Evolutionary conservation across 1,140 invertebrate species (phyloP).

Genomic region (Branchinecta lynchi): DNA sequence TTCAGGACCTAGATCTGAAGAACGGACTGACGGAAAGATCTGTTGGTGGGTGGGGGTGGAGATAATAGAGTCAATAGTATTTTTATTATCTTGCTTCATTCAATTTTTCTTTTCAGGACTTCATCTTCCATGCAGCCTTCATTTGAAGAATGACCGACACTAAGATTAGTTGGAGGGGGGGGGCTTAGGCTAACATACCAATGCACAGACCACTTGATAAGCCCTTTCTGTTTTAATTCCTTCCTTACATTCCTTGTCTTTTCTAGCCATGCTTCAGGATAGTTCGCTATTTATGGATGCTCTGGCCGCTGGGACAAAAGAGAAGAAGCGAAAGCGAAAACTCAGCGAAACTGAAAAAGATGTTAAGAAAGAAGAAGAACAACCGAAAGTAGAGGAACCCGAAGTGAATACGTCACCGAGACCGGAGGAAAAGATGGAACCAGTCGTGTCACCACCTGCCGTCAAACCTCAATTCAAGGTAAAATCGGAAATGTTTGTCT

Average conservation of each 20-base stretch:
- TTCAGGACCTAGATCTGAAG: no score
- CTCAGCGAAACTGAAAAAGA: conserved; percentile 37
- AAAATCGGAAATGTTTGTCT: conserved; percentile 10
- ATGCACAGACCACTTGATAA: no score
- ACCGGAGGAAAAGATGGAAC: neutral
- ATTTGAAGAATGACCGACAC: no score
- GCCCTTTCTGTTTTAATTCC: no score
- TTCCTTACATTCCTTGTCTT: neutral
- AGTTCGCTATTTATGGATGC: conserved; percentile 85
- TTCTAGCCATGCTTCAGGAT: conserved; percentile 61
- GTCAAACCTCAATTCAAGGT: conserved; percentile 39
- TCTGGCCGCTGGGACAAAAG: conserved; percentile 51
- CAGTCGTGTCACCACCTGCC: conserved; percentile 36
- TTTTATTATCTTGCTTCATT: no score
- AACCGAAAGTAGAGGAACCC: neutral
- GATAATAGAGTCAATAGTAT: no score
- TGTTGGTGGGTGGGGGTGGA: no score
- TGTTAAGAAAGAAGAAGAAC: conserved; percentile 24
- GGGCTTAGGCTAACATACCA: no score
- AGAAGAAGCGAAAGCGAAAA: conserved; percentile 57
- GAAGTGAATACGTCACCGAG: neutral
- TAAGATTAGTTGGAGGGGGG: no score
- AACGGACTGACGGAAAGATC: no score
- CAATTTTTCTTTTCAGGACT: no score
- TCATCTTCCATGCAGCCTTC: no score